phyloP scores from a whole-genome alignment of 2,797 vertebrate genomes.

The Sebastes itinus region DNA sequence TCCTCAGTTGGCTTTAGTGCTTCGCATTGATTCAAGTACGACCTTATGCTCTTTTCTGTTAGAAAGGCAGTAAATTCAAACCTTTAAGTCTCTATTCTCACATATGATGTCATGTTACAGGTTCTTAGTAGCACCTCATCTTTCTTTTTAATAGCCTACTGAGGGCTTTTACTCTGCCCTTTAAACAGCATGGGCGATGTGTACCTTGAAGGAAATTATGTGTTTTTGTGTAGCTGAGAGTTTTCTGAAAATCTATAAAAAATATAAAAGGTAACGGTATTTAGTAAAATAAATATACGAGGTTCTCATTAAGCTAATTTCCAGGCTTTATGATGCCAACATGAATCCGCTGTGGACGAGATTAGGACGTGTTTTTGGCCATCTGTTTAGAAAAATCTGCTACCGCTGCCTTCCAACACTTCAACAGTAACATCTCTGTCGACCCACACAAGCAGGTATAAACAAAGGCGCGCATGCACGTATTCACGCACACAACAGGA shows the following conservation, averaged over 20 bases:
- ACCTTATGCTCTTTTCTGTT: neutral
- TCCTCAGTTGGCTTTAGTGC: neutral
- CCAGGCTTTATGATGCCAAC: slow-evolving; percentile 20
- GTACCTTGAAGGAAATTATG: neutral
- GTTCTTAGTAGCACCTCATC: neutral
- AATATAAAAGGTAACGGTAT: neutral
- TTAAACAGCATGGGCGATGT: neutral
- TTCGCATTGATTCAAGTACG: neutral
- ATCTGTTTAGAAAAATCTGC: slow-evolving; percentile 37
- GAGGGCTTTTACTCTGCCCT: neutral
- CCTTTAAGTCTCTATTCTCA: neutral
- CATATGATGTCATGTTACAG: slow-evolving; percentile 25
- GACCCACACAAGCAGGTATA: slow-evolving; percentile 45
- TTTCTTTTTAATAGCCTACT: slow-evolving; percentile 16
- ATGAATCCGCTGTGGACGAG: neutral
- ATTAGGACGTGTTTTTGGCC: slow-evolving; percentile 14
- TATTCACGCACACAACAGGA: slow-evolving; percentile 14
- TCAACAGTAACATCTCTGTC: slow-evolving; percentile 36
- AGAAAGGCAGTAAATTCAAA: neutral
- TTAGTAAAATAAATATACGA: neutral
- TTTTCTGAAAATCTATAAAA: neutral
- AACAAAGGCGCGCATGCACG: slow-evolving; percentile 29
- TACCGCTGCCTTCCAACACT: slow-evolving; percentile 32
- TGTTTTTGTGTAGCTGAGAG: neutral
- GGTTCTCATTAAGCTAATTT: slow-evolving; percentile 17